These are phyloP conservation scores for Cosmia trapezina DNA, from an alignment of 2,888 invertebrate species.

Conservation along the genomic window DNA sequence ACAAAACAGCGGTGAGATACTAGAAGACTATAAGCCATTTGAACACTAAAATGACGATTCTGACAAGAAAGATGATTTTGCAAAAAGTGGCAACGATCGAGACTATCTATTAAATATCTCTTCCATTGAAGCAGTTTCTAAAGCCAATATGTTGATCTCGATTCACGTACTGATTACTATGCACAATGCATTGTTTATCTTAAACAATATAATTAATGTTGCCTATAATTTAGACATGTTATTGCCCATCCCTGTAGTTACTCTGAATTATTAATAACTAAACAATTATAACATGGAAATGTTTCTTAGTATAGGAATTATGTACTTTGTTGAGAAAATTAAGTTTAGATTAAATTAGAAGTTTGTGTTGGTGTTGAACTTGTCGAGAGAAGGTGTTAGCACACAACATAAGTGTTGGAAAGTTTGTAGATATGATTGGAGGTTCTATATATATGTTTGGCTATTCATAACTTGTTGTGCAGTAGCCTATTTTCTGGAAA, in stretches of 20 bases:
- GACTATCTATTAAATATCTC: background rate
- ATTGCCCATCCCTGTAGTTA: background rate
- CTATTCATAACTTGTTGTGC: background rate
- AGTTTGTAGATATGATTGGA: constrained; percentile 20
- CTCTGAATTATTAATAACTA: constrained; percentile 1
- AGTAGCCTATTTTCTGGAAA: background rate
- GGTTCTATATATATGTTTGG: constrained; percentile 4
- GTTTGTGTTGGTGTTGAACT: constrained; percentile 44
- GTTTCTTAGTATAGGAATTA: constrained; percentile 30
- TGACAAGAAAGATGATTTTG: background rate
- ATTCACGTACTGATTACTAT: constrained; percentile 16
- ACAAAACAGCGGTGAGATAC: background rate
- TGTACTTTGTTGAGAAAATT: constrained; percentile 43
- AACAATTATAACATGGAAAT: constrained; percentile 28
- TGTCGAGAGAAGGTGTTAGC: constrained; percentile 28
- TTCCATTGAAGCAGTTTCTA: background rate
- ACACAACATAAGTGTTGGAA: constrained; percentile 12
- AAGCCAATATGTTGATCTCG: background rate
- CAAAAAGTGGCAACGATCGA: no score
- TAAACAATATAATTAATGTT: constrained; percentile 10
- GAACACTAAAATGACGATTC: background rate
- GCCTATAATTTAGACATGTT: background rate
- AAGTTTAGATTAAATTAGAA: constrained; percentile 59
- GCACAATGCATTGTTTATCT: background rate
- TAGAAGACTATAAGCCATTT: background rate